These are phyloP conservation scores for Phylloscopus collybita DNA, from an alignment of 2,797 vertebrate species.

Conservation along the genomic window DNA sequence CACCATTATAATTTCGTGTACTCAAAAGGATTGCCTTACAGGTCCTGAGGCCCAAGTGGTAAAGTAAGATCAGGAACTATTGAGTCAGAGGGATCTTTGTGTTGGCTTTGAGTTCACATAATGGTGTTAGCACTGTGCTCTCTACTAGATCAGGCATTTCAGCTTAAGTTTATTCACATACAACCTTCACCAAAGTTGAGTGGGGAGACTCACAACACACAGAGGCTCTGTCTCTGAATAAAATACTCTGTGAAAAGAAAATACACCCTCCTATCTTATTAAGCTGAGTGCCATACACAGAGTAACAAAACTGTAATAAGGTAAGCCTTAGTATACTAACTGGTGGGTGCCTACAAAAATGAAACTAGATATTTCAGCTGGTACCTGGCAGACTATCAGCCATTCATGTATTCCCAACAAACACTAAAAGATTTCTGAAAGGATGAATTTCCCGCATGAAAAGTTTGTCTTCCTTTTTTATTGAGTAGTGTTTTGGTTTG, in stretches of 20 bases:
- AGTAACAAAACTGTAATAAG: background rate
- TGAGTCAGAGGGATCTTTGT: background rate
- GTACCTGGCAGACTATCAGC: background rate
- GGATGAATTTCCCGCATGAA: background rate
- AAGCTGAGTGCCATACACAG: background rate
- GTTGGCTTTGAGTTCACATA: background rate
- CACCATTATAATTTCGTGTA: background rate
- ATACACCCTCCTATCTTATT: background rate
- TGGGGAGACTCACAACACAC: background rate
- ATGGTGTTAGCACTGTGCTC: background rate
- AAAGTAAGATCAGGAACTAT: background rate
- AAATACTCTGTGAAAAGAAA: background rate
- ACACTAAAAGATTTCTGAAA: background rate
- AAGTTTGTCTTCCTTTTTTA: background rate
- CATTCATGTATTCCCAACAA: background rate
- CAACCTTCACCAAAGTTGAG: background rate
- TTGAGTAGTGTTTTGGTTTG: background rate
- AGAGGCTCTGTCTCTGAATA: background rate
- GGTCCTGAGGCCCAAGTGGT: background rate
- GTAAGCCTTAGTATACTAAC: background rate
- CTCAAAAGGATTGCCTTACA: background rate
- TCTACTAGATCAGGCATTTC: background rate
- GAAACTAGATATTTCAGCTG: background rate
- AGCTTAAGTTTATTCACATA: background rate
- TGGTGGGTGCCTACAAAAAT: background rate